Base-by-base conservation (phyloP, 2,888 invertebrate genomes). In the Dryomyza anilis region DNA sequence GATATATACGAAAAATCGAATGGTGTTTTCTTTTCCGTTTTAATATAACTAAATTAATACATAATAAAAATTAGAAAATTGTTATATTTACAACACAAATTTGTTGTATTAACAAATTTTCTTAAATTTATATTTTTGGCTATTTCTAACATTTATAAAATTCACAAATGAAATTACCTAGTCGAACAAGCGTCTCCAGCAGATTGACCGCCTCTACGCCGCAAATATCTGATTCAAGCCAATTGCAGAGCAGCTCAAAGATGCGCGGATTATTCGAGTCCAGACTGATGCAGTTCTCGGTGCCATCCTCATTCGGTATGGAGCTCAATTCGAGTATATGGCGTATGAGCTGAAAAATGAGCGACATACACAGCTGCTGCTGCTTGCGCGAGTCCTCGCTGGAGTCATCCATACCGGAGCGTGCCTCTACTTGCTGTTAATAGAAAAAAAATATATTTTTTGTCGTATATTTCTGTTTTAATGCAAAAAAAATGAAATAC, bases 341-440 rank as follows among this genome's bases (percentile, higher is more conserved):
- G 56, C 72, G 70, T 10, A 82, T 72, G 0, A 82, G 71, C 12
- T 73, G 70, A 27, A 81, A 80, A 10, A 81, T 52, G 12, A 80
- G 69, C 10, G 78, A 70, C 70, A 81, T 71, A 68, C 81, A 81
- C 8, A 71, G 68, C 23, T 78, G 78, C 29, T 78, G 78, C 3
- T 77, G 74, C 60, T 78, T 81, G 21, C 76, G 72, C n/a, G 67
- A 63, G n/a, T 81, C 80, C 43, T 81, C 81, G 29, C 65, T 78
- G 2, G 75, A 72, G 25, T 80, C 81, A 12, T 79, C 77, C 74
- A 77, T 73, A 7, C 65, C 58, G 6, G 66, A 36, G 14, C 73
- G 74, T 1, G 70, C 64, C 8, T 78, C 77, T 3, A 79, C 68
- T 70, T 75, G 74, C 79, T 79, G 46, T 12, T 27, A 27, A 46